phyloP scores from a whole-genome alignment of 2,888 invertebrate species.

The Odontothrips loti region DNA sequence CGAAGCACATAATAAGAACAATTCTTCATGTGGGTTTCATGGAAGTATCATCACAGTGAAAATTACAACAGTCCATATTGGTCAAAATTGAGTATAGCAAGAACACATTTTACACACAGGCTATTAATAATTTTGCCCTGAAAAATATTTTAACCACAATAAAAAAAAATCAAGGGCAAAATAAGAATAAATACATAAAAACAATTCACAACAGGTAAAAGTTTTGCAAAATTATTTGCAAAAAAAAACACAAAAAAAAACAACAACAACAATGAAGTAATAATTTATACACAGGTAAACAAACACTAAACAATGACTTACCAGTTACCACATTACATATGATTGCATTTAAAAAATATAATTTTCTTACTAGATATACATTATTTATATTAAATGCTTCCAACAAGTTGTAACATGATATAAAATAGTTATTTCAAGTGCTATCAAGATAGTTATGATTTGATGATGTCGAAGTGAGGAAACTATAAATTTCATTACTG shows the following conservation, averaged over 20 bases:
- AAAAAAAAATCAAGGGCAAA: neutral
- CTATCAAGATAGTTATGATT: no score
- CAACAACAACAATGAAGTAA: no score
- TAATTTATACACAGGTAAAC: neutral
- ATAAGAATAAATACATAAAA: neutral
- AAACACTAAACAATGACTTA: neutral
- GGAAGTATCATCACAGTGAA: neutral
- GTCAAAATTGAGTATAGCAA: neutral
- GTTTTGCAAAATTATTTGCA: neutral
- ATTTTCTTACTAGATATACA: neutral
- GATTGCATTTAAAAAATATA: conserved; percentile 1
- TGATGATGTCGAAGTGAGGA: no score
- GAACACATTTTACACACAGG: no score
- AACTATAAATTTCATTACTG: neutral
- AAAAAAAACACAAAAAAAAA: neutral
- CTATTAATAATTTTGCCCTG: no score
- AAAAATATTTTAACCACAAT: no score
- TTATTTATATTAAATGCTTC: neutral
- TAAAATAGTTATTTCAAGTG: neutral
- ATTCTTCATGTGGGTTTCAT: no score
- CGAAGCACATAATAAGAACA: no score
- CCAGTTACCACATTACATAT: conserved; percentile 2
- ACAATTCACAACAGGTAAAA: neutral
- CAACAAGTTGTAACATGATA: neutral
- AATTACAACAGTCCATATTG: neutral